Evolutionary conservation across 2,888 invertebrate species (phyloP), one percentile per base, ranked within the genome.

Genomic region (Athalia circularis): DNA sequence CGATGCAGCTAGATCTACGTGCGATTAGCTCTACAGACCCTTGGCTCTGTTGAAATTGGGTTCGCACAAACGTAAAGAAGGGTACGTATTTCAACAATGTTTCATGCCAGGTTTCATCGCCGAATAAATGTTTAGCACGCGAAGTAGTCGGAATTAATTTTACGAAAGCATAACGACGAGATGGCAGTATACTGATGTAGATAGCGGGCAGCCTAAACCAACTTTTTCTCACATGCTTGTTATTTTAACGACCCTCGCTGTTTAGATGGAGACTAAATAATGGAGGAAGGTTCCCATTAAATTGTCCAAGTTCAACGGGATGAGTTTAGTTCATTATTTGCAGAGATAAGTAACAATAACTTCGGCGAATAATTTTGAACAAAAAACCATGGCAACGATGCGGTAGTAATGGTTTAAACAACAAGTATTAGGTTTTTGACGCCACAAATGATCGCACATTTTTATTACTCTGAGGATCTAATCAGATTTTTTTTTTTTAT

Each of bases 241-340:
- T 64, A 47, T 64, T 64, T 64, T 64, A 64, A 64, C 64, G 9
- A 45, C 64, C 64, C 64, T 64, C 11, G 15, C 45, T 64, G 45
- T 45, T 43, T 47, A n/a, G 11, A 8, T 45, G 9, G n/a, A 45
- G n/a, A 11, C 64, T 11, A 9, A n/a, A 43, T 64, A 45, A 64
- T 64, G 64, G 64, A 64, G 45, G 45, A n/a, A 64, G 43, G 45
- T 64, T 64, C 29, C 62, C 5, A 43, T 1, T 62, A 29, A 7
- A 62, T 62, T 15, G 29, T 64, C 7, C 43, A 64, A 11, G 29
- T 43, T 64, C n/a, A 45, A 6, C 45, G 43, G 45, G 43, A 45
- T 11, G n/a, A 29, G 9, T 29, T 29, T 29, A 62, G 62, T 29
- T 29, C 11, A 3, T 29, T 29, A 29, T 29, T 29, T 29, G 13